Evolutionary conservation across 2,888 invertebrate genomes (phyloP).

Genomic region (Dendrolimus pini): DNA sequence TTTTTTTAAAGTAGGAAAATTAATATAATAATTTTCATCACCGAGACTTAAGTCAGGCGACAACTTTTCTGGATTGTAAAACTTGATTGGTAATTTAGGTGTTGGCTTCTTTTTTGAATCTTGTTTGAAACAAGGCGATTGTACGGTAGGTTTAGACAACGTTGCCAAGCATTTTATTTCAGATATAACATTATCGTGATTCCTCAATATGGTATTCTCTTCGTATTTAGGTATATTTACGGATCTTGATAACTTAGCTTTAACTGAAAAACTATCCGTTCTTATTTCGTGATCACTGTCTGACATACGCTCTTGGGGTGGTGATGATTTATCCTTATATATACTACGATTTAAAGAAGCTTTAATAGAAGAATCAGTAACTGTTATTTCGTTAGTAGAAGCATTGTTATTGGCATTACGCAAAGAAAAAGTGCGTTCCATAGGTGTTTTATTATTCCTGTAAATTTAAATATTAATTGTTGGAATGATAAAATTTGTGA

Average conservation of each 20-base stretch:
- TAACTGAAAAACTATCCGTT: background rate
- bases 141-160: too few species aligned
- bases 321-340: background rate
- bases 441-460: background rate
- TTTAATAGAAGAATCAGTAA: background rate
- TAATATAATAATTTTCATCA: background rate
- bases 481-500: background rate
- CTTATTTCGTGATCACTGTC: background rate
- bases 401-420: background rate
- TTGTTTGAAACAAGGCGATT: too few species aligned
- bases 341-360: background rate
- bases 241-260: background rate
- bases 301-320: background rate
- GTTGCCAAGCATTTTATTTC: background rate
- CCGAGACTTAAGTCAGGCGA: background rate
- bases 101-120: too few species aligned
- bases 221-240: background rate
- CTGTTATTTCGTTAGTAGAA: slow-evolving; percentile 1
- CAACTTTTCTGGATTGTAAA: too few species aligned
- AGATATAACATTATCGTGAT: background rate
- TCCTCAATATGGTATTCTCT: background rate
- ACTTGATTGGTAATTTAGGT: too few species aligned
- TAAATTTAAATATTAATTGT: background rate
- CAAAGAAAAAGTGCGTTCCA: background rate
- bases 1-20: background rate